Base-by-base conservation (phyloP, 2,113 vertebrate genomes). In the Apistogramma diplotaenia region DNA sequence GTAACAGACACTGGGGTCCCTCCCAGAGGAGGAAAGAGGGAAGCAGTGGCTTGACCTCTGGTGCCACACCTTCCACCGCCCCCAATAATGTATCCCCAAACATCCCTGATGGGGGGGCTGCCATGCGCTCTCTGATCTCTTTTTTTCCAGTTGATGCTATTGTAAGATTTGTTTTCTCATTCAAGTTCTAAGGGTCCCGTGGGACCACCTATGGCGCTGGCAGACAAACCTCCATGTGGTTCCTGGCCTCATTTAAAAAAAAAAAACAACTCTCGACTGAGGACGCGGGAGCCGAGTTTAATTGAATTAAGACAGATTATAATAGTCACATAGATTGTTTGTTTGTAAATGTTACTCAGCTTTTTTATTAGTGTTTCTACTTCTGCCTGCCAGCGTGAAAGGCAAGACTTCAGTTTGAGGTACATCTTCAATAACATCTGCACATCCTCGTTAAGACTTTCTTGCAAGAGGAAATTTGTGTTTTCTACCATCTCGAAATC, bases 81-180 rank as follows among this genome's bases (percentile, higher is more conserved):
- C 73, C 53, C 25, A 10, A 31, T 23, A 12, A 18, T 10, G 35
- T 85, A 76, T 83, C 82, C 73, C 77, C 61, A 85, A 81, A 93
- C 81, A 87, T 77, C 85, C 83, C 77, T 29, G 23, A 78, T 59
- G 74, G 54, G 74, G 54, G 75, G 60, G 71, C 61, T 19, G 62
- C 60, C 18, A 27, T 1, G 6, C 55, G 82, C 15, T 54, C 76
- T 89, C 78, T 90, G 91, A 91, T 91, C 85, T 90, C 83, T 33
- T 19, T 72, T 81, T 59, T 85, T 76, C 70, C 84, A 76, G 1
- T 76, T 18, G 19, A 71, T 56, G 76, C 90, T 77, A 91, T 93
- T 93, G 90, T 94, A 29, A 77, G 84, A 71, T 85, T 89, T 89
- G 83, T 90, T 91, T 91, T 89, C 89, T 76, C 75, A 85, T 80